Conservation (phyloP, 1,140 invertebrate genomes). For the Chlorops oryzae region DNA sequence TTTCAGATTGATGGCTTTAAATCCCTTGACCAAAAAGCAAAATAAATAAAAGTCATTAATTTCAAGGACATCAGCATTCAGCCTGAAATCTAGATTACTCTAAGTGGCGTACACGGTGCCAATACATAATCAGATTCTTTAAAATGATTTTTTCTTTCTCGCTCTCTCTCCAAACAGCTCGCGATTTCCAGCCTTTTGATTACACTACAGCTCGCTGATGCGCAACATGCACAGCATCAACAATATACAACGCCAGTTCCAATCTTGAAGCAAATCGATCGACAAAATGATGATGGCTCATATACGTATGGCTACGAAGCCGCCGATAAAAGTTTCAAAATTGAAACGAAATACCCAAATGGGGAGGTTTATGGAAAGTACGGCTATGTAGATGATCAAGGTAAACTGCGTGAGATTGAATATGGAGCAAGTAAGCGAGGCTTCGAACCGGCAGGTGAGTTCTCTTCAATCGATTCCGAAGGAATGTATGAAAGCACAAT, state of each 20-base stretch:
- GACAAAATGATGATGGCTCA: constrained; percentile 79
- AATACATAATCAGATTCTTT: too few species aligned
- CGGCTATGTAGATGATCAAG: constrained; percentile 71
- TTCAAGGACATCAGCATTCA: neutral
- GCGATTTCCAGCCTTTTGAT: constrained; percentile 8
- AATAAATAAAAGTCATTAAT: too few species aligned
- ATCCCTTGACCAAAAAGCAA: too few species aligned
- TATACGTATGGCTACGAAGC: constrained; percentile 85
- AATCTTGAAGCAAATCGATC: constrained; percentile 80
- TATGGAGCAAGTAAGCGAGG: constrained; percentile 82
- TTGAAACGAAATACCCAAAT: constrained; percentile 77
- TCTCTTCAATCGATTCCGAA: constrained; percentile 28
- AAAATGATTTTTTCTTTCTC: neutral
- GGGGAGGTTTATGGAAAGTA: constrained; percentile 70
- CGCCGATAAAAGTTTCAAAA: constrained; percentile 86
- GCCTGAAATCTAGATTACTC: neutral
- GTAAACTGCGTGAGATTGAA: constrained; percentile 70
- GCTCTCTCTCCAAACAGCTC: constrained; percentile 2
- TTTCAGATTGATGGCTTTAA: neutral
- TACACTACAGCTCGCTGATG: neutral
- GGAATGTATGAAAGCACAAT: neutral
- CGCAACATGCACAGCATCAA: constrained; percentile 29
- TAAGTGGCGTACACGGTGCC: too few species aligned
- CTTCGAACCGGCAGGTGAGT: constrained; percentile 73
- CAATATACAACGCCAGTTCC: constrained; percentile 62